phyloP scores from a whole-genome alignment of 2,797 vertebrate species.

The Hydrolagus colliei region DNA sequence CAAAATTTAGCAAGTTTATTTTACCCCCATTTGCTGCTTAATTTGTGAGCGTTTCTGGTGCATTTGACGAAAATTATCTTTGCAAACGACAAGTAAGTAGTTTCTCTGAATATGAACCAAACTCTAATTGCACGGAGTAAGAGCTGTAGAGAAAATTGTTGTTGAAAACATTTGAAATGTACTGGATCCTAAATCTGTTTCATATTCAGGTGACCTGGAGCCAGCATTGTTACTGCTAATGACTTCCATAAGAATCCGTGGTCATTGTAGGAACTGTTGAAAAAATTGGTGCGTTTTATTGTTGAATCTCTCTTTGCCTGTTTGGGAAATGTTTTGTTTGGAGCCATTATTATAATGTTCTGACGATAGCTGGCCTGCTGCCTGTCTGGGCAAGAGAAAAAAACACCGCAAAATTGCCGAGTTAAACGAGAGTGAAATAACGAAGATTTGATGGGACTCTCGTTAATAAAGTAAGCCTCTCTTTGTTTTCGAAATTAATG shows the following conservation, averaged over 20 bases:
- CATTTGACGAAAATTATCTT: background rate
- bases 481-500: conserved; percentile 59
- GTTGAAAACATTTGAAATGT: background rate
- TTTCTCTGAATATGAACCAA: background rate
- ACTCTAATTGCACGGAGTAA: background rate
- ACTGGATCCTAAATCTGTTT: background rate
- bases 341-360: background rate
- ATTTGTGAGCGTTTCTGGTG: background rate
- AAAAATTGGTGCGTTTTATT: background rate
- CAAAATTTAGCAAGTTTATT: background rate
- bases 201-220: background rate
- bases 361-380: background rate
- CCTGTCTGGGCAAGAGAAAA: too few species aligned
- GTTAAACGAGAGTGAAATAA: conserved; percentile 35
- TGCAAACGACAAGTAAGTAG: conserved; percentile 3
- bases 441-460: conserved; percentile 42
- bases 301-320: background rate
- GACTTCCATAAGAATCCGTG: too few species aligned
- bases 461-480: conserved; percentile 44
- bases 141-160: background rate
- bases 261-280: background rate
- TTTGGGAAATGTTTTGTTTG: background rate
- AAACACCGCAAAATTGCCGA: background rate
- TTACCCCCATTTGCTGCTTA: background rate
- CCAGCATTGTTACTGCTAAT: background rate